A percentile compares a stretch with the other conserved stretches of the same genome.
Conservation (phyloP, 2,888 invertebrate genomes). For the Lepetodrilus schrolli region DNA sequence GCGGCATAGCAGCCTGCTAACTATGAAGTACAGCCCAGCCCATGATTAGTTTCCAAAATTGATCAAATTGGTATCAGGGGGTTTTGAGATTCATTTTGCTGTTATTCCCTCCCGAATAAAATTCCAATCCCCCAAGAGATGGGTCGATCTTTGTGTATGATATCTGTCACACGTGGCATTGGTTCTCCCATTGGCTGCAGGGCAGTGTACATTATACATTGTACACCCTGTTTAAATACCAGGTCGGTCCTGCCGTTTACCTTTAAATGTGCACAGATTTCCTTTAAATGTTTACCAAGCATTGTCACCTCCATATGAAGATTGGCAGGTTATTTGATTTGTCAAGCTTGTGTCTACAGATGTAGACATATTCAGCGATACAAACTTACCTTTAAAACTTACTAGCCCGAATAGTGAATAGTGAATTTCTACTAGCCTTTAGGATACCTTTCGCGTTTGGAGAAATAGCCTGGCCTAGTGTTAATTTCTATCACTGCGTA, state of each 20-base stretch:
- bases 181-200: not conserved
- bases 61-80: constrained; percentile 29
- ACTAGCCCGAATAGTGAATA: too few relatives aligned
- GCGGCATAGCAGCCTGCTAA: not conserved
- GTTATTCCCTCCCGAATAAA: not conserved
- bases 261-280: too few relatives aligned
- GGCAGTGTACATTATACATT: not conserved
- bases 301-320: too few relatives aligned
- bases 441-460: too few relatives aligned
- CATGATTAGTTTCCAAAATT: constrained; percentile 21
- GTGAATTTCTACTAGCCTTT: too few relatives aligned
- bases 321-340: too few relatives aligned
- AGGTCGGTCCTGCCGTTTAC: not conserved
- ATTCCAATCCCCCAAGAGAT: not conserved
- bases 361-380: too few relatives aligned
- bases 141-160: not conserved
- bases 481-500: too few relatives aligned
- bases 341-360: too few relatives aligned
- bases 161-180: not conserved
- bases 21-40: constrained; percentile 3
- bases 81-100: not conserved
- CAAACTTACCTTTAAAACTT: too few relatives aligned
- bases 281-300: too few relatives aligned
- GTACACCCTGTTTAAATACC: not conserved
- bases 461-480: too few relatives aligned